Conservation (phyloP, 2,797 vertebrate genomes). For the Manis javanica region DNA sequence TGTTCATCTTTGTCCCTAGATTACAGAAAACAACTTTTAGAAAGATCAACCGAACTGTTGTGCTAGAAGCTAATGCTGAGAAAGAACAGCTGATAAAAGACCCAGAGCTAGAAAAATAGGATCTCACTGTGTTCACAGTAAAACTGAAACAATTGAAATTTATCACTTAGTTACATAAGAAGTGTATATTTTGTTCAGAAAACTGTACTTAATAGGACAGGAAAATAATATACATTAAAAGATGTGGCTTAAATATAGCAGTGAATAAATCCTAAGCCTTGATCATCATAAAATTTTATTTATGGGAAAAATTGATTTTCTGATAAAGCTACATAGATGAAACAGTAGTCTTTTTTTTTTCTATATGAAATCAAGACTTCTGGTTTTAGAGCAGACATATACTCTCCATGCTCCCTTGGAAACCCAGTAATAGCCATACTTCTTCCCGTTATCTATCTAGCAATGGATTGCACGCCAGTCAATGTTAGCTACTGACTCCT, state of each 20-base stretch:
- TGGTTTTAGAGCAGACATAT: conserved; percentile 19
- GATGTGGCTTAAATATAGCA: neutral
- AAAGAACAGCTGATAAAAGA: neutral
- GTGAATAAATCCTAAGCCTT: neutral
- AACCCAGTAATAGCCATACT: conserved; percentile 58
- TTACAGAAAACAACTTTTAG: neutral
- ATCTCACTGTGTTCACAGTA: neutral
- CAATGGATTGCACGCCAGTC: conserved; percentile 71
- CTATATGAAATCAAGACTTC: conserved; percentile 45
- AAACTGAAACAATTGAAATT: neutral
- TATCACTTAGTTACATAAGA: neutral
- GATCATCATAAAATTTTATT: conserved; percentile 45
- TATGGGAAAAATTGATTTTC: conserved; percentile 26
- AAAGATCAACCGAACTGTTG: neutral
- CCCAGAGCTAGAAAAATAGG: neutral
- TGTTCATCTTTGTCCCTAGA: neutral
- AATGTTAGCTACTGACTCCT: conserved; percentile 83
- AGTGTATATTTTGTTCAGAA: neutral
- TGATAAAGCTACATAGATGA: conserved; percentile 8
- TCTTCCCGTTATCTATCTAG: conserved; percentile 78
- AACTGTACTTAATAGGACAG: neutral
- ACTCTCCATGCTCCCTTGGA: conserved; percentile 70
- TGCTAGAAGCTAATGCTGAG: neutral
- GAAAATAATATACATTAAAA: neutral
- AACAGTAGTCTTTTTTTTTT: neutral